Evolutionary conservation across 1,140 invertebrate species (phyloP).

Genomic region (Lepidurus apus): DNA sequence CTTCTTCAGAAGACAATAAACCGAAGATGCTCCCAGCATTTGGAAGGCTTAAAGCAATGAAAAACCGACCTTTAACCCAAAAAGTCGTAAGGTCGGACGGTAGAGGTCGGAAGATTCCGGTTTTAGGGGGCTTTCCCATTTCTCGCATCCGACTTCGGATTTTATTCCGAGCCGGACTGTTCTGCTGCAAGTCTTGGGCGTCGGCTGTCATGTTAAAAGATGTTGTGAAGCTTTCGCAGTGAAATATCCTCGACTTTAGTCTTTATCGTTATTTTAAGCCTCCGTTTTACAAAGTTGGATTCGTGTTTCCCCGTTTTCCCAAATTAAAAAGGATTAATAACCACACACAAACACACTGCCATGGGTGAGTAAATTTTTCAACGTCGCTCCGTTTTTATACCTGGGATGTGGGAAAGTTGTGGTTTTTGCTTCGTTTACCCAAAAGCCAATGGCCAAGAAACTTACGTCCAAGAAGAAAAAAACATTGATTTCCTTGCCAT

Average conservation of each 20-base stretch:
- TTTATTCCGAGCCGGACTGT: not conserved
- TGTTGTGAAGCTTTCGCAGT: constrained; percentile 10
- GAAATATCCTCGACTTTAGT: not conserved
- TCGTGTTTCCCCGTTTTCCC: not conserved
- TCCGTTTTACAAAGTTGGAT: not conserved
- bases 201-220: constrained; percentile 16
- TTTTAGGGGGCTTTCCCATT: not conserved
- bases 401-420: constrained; percentile 10
- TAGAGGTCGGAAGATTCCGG: not conserved
- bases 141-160: not conserved
- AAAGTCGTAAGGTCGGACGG: not conserved
- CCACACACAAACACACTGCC: not conserved
- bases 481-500: too few relatives aligned
- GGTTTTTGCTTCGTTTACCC: not conserved
- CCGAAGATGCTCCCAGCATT: too few relatives aligned
- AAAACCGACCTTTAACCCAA: not conserved
- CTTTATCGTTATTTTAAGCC: not conserved
- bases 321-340: not conserved
- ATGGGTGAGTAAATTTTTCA: not conserved
- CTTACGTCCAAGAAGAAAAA: too few relatives aligned
- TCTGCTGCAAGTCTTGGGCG: constrained; percentile 14
- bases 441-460: too few relatives aligned
- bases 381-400: not conserved
- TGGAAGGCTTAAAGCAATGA: too few relatives aligned
- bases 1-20: too few relatives aligned